Evolutionary conservation across 2,113 vertebrate genomes (phyloP), one percentile per base, ranked within the genome.

Genomic region (Python bivittatus): DNA sequence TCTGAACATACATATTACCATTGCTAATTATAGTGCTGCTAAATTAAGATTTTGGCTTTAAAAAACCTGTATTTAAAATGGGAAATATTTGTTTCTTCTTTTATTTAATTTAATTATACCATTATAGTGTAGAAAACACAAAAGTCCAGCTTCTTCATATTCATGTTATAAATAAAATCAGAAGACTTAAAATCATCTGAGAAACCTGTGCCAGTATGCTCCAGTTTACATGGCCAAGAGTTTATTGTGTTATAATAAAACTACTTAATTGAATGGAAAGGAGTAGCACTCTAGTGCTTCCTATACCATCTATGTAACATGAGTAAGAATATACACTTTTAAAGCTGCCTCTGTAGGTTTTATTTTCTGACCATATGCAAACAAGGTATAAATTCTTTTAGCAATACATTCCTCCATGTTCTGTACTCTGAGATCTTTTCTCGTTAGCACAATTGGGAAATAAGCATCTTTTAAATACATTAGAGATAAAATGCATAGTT

Each of bases 381-480:
- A 29, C 10, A 68, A 8, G 0, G 0, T 52, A 44, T 84, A 42
- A 86, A 44, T 84, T 7, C 86, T 15, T 23, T 83, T 89, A 0
- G 0, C 85, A 48, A 53, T 88, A 1, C n/a, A 38, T 91, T 91
- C 54, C 0, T n/a, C 6, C 86, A 93, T 90, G 68, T 25, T 83
- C 68, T 2, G 0, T 87, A 8, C 20, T 92, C n/a, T 60, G 58
- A 27, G 25, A 79, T 91, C 48, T 92, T 95, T 25, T 58, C 20
- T 93, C 5, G 89, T 93, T 88, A 88, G n/a, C 1, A 17, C 5
- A 1, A 83, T 84, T 88, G 1, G 86, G 90, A 91, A 93, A 93
- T 88, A 44, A 91, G 7, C 17, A 64, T 86, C 11, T 13, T 29
- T 15, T 89, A 93, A 90, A 27, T 0, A 83, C 92, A 0, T 15